Evolutionary conservation across 2,888 invertebrate species (phyloP), one percentile per base, ranked within the genome.

Genomic region (Globia sparganii): DNA sequence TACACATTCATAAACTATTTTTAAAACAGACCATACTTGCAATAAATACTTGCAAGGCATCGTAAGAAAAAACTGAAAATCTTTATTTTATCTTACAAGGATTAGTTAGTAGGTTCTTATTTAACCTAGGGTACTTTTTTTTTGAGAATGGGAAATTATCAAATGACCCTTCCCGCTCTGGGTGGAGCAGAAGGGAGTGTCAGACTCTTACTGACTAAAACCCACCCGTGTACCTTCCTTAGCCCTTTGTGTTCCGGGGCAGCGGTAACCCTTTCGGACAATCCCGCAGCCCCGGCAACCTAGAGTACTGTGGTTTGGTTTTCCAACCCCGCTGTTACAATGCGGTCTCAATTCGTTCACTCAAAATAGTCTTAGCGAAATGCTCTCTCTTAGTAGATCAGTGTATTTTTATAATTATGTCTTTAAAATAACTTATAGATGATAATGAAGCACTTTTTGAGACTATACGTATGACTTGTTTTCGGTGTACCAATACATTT

Each of bases 331-430:
- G 25, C 25, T 49, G 9, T 34, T 18, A n/a, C 5, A 31, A 49
- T 31, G 4, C 72, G 28, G 46, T 72, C 21, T 37, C 46, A 72
- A 46, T 72, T 46, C n/a, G n/a, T n/a, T n/a, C n/a, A n/a, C n/a
- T n/a, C n/a, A n/a, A n/a, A n/a, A n/a, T n/a, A n/a, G n/a, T n/a
- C n/a, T n/a, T n/a, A n/a, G n/a, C n/a, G n/a, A n/a, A n/a, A n/a
- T n/a, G n/a, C n/a, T 31, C 8, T 66, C 9, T 68, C 31, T 31
- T 31, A 25, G 1, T 40, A 31, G 31, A 18, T n/a, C 69, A 21
- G 31, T 21, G 8, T 64, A 31, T 65, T 65, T 64, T 40, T 31
- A 40, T 15, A 34, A 21, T 59, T 21, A 21, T 28, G 6, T 21
- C 18, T 43, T 18, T 6, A 28, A 11, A 28, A 4, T n/a, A n/a